phyloP scores from a whole-genome alignment of 2,113 vertebrate genomes.

The Seriola dumerili region DNA sequence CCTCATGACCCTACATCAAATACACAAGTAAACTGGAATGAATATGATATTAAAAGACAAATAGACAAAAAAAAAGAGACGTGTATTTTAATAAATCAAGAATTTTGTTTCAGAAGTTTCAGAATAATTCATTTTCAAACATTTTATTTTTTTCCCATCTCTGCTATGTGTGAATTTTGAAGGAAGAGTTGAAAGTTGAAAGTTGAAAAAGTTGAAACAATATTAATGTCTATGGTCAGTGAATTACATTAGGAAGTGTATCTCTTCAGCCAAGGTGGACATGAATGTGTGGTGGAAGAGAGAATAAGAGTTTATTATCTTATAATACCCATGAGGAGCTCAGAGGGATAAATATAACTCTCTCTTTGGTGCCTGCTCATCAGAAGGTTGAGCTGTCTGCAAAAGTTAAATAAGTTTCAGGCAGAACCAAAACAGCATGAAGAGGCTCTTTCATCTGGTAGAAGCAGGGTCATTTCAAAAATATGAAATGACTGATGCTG shows the following conservation, averaged over 20 bases:
- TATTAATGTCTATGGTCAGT: neutral
- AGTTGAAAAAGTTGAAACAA: neutral
- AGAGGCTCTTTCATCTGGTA: no score
- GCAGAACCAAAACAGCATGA: no score
- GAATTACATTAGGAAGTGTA: neutral
- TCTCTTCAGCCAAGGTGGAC: neutral
- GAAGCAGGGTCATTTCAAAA: no score
- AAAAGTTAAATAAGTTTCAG: no score
- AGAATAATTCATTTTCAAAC: neutral
- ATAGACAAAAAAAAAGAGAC: neutral
- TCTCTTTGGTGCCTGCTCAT: neutral
- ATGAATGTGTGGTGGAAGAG: neutral
- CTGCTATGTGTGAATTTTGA: neutral
- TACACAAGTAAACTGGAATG: neutral
- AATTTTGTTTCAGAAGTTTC: neutral
- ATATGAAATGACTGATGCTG: no score
- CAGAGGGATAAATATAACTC: neutral
- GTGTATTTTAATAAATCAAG: neutral
- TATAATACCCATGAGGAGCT: neutral
- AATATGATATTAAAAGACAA: neutral
- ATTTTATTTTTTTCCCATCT: neutral
- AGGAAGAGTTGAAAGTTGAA: neutral
- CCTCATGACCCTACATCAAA: conserved; percentile 2
- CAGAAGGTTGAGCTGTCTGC: neutral
- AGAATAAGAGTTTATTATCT: neutral